Conservation (phyloP, 2,888 invertebrate genomes). For the Lochmaea crataegi region DNA sequence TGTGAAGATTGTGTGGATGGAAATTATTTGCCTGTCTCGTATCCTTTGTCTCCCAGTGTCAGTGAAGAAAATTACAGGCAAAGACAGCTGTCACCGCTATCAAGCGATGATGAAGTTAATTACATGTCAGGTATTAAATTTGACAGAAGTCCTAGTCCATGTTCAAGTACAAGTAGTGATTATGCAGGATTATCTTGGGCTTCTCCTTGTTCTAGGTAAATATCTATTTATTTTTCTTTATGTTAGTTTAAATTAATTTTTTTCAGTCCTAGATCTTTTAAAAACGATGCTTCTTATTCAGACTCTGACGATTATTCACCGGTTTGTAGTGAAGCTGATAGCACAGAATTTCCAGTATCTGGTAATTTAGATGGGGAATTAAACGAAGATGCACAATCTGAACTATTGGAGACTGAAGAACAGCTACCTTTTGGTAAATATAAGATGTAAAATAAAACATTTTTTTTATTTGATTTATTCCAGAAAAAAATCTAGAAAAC, state of each 20-base stretch:
- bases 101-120: conserved; percentile 51
- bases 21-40: not conserved
- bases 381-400: conserved; percentile 18
- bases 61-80: conserved; percentile 33
- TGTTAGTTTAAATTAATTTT: not conserved
- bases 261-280: conserved; percentile 32
- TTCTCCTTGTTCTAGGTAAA: conserved; percentile 45
- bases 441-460: not conserved
- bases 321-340: conserved; percentile 72
- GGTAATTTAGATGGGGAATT: not conserved
- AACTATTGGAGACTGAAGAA: conserved; percentile 29
- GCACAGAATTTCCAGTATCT: conserved; percentile 27
- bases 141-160: conserved; percentile 49
- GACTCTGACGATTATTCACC: conserved; percentile 76
- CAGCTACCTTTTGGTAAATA: conserved; percentile 24
- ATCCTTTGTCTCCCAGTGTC: conserved; percentile 30
- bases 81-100: conserved; percentile 36
- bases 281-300: conserved; percentile 55
- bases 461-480: not conserved
- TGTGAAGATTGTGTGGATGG: conserved; percentile 12
- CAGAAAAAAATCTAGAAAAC: conserved; percentile 30
- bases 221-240: not conserved
- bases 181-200: conserved; percentile 48
- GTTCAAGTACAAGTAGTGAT: conserved; percentile 54
- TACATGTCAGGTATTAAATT: conserved; percentile 21